Conservation (phyloP, 2,113 vertebrate genomes). For the Hassar affinis region DNA sequence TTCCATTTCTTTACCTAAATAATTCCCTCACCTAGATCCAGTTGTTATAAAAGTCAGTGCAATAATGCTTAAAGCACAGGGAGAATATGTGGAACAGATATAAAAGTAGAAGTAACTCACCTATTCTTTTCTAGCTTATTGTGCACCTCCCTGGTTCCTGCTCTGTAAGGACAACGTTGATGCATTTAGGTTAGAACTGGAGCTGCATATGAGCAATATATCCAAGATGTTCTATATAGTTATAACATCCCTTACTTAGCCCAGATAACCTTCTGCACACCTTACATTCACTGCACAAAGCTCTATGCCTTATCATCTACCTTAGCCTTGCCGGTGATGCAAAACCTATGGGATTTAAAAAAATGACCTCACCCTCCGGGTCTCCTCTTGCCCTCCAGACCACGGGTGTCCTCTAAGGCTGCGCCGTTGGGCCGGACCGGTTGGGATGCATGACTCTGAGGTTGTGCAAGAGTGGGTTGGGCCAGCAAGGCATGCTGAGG, state of each 20-base stretch:
- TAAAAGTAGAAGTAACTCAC: constrained; percentile 71
- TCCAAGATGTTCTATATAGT: constrained; percentile 4
- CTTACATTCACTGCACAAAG: constrained; percentile 32
- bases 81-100: constrained; percentile 18
- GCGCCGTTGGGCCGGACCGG: constrained; percentile 74
- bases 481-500: constrained; percentile 81
- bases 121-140: constrained; percentile 99
- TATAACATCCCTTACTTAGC: constrained; percentile 18
- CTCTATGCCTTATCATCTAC: background rate
- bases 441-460: constrained; percentile 57
- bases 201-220: constrained; percentile 4
- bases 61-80: background rate
- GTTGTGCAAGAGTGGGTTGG: constrained; percentile 71
- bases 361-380: constrained; percentile 87
- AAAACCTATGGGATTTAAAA: background rate
- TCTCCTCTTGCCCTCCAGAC: constrained; percentile 87
- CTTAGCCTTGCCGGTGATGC: background rate
- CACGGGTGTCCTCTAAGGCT: constrained; percentile 81
- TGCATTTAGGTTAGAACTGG: constrained; percentile 31
- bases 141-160: constrained; percentile 98
- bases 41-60: background rate
- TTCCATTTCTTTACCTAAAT: background rate
- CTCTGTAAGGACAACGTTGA: constrained; percentile 78
- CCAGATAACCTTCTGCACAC: constrained; percentile 17
- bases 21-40: background rate